Base-by-base conservation (phyloP, 2,113 vertebrate species). In the Tenrec ecaudatus region DNA sequence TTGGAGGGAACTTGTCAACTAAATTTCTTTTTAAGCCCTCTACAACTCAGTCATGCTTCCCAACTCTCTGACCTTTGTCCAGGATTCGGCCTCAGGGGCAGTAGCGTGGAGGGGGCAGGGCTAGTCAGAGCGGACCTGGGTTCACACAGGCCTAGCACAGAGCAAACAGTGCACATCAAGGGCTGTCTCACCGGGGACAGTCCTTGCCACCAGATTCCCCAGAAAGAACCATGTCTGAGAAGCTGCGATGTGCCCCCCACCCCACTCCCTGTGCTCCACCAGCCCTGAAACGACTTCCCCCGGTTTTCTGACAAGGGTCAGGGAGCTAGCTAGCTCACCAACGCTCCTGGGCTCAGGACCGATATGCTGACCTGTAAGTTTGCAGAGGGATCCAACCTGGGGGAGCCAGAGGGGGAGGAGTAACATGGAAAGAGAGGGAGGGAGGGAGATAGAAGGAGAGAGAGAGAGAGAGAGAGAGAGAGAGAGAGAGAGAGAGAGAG, bases 81-180 rank as follows among this genome's bases (percentile, higher is more conserved):
- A 17, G 58, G 31, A 27, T 0, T 1, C 64, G 0, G 1, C 20
- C 40, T 69, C 15, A 38, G 95, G 47, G 75, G 47, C 31, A 60
- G 71, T 5, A 53, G 79, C 66, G 16, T 0, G 22, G 58, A n/a
- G 73, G 20, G 10, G 27, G n/a, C 1, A 9, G 9, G 7, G 69
- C 31, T 82, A 36, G 6, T 0, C 4, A 40, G 62, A 31, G 10
- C 0, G 14, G 40, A 47, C 0, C 0, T 0, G 0, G 58, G 27
- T 22, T 17, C 8, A 15, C 43, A 47, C 43, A 10, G 31, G 43
- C 62, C 78, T 16, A 33, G 27, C 47, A 22, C 33, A 29, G 88
- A 3, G 11, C 0, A 3, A 14, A 53, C 47, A 53, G 47, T 14
- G 11, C 47, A 1, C 2, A 17, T 36, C 29, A 31, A 47, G 14